These are phyloP conservation scores for Halcyon smyrnensis DNA, from an alignment of 2,797 vertebrate genomes.

Conservation along the genomic window DNA sequence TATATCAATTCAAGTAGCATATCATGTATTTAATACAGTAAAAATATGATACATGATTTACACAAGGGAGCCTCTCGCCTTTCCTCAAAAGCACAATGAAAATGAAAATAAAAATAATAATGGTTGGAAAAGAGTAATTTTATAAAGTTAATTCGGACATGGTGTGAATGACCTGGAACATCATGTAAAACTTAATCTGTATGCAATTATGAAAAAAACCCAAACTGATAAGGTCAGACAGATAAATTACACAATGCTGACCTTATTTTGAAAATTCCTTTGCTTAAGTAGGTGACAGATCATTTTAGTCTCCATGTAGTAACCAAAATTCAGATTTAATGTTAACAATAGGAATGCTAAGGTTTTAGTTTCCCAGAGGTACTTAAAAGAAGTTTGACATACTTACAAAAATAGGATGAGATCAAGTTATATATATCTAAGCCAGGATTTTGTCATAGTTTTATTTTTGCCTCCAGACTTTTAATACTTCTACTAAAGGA, in stretches of 20 bases:
- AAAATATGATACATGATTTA: background rate
- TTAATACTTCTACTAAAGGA: slow-evolving; percentile 44
- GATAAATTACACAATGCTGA: slow-evolving; percentile 29
- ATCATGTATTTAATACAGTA: background rate
- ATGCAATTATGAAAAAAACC: background rate
- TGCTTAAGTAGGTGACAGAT: slow-evolving; percentile 44
- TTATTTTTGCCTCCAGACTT: slow-evolving; percentile 64
- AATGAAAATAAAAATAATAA: background rate
- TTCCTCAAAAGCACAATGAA: background rate
- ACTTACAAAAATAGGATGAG: slow-evolving; percentile 55
- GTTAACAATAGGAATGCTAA: slow-evolving; percentile 63
- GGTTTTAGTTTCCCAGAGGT: slow-evolving; percentile 66
- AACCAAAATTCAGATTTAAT: slow-evolving; percentile 60
- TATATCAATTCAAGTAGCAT: background rate
- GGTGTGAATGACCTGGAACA: background rate
- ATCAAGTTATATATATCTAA: slow-evolving; percentile 49
- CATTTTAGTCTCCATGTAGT: slow-evolving; percentile 34
- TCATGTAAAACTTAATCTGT: background rate
- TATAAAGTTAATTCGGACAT: background rate
- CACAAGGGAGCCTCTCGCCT: background rate
- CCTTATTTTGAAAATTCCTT: slow-evolving; percentile 53
- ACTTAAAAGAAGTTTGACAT: slow-evolving; percentile 54
- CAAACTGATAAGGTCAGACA: background rate
- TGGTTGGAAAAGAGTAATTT: background rate
- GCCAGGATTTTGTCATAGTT: slow-evolving; percentile 62